Base-by-base conservation (phyloP, 2,113 vertebrate genomes). In the Aegypius monachus region DNA sequence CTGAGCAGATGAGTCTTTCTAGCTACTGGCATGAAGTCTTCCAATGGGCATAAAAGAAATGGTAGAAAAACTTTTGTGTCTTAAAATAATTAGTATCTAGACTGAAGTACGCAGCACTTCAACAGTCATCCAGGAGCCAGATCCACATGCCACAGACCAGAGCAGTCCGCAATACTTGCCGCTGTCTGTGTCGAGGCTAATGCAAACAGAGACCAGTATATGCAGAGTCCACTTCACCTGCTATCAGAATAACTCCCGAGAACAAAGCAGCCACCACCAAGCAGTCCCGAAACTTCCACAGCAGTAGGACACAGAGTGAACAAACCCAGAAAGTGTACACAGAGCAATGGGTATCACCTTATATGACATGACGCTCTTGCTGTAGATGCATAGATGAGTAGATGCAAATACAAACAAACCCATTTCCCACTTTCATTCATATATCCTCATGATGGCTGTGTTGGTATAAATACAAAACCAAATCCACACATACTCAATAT, bases 141-240 rank as follows among this genome's bases (percentile, higher is more conserved):
- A 50, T 20, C 36, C 55, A 56, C 15, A 2, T 31, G 45, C 40
- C 25, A 18, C 0, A 0, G 32, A 50, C 16, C n/a, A 70, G 32
- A 74, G 70, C 25, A 50, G 26, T 4, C 68, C 78, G 21, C 0
- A 9, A 16, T 16, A 47, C 18, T 56, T 81, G 25, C 75, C 42
- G 38, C 22, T 6, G 12, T 29, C 84, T 56, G 22, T 27, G 8
- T 27, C 26, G 2, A 42, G 29, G 34, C 61, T 55, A 23, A 23
- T 8, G 59, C 65, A 38, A 86, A 61, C 47, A 48, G 32, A 53
- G 34, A 55, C 34, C 53, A 20, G 23, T 32, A 38, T 32, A 50
- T 22, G 32, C 32, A 48, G 22, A 2, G 34, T 18, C 18, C n/a
- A 9, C 43, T 65, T 47, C 21, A 40, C 29, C 55, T 36, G 43